Evolutionary conservation across 2,888 invertebrate genomes (phyloP).

Genomic region (Chloroclystis v-ata): DNA sequence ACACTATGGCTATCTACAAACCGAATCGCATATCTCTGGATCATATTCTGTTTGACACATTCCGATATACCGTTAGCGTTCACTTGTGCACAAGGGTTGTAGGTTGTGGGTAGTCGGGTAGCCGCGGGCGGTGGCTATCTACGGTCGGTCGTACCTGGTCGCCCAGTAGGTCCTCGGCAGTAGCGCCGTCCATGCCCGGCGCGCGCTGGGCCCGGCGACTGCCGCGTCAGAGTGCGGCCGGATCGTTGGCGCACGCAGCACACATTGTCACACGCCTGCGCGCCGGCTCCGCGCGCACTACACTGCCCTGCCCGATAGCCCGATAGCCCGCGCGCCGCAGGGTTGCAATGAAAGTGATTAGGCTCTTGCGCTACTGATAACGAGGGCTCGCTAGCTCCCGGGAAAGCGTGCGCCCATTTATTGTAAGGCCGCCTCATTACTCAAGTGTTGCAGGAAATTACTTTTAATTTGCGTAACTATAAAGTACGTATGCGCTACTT

Average conservation of each 20-base stretch:
- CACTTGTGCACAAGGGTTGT: constrained; percentile 24
- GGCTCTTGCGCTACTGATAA: constrained; percentile 69
- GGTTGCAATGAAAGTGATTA: constrained; percentile 75
- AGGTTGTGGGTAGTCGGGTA: too few relatives aligned
- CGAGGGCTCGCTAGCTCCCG: constrained; percentile 55
- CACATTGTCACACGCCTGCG: constrained; percentile 44
- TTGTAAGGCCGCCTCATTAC: constrained; percentile 14
- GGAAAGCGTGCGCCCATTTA: constrained; percentile 29
- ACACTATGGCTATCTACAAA: constrained; percentile 37
- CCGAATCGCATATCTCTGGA: constrained; percentile 36
- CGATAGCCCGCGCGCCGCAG: constrained; percentile 48
- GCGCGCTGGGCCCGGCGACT: constrained; percentile 40
- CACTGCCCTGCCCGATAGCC: constrained; percentile 55
- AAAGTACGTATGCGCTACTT: neutral
- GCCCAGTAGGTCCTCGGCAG: constrained; percentile 73
- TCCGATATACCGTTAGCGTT: constrained; percentile 29
- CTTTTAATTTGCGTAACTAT: constrained; percentile 1
- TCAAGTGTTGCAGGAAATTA: constrained; percentile 9
- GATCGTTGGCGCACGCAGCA: constrained; percentile 38
- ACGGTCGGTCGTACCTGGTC: constrained; percentile 77
- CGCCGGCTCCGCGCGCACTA: constrained; percentile 51
- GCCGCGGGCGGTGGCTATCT: too few relatives aligned
- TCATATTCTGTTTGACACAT: constrained; percentile 32
- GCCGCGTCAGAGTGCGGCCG: constrained; percentile 34
- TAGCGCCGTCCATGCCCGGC: constrained; percentile 72